Conservation (phyloP, 2,888 invertebrate genomes). For the Caenorhabditis afra region DNA sequence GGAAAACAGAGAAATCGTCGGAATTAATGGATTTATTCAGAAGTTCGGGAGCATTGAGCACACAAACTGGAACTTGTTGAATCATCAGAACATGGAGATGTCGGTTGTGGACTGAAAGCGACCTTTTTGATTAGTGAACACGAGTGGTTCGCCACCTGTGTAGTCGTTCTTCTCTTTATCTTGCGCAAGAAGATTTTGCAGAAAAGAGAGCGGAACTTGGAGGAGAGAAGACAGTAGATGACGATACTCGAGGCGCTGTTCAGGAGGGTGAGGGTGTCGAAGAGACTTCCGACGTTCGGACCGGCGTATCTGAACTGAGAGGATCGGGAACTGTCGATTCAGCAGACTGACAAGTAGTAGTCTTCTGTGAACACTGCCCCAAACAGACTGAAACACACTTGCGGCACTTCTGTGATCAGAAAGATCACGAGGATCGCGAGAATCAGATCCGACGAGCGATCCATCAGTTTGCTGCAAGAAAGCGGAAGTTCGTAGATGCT, state of each 20-base stretch:
- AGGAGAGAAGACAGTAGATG: constrained; percentile 30
- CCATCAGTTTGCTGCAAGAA: constrained; percentile 6
- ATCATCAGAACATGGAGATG: no score
- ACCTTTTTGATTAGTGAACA: no score
- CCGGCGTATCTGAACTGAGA: constrained; percentile 13
- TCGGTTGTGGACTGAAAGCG: no score
- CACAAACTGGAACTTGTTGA: no score
- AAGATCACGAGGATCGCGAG: constrained; percentile 5
- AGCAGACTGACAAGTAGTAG: background rate
- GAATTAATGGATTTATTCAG: no score
- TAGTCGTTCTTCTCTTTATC: background rate
- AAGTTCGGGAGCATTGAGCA: no score
- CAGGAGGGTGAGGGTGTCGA: constrained; percentile 1
- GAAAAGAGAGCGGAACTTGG: constrained; percentile 17
- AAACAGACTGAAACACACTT: constrained; percentile 8
- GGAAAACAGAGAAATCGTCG: no score
- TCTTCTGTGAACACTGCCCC: constrained; percentile 2
- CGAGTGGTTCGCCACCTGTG: constrained; percentile 1
- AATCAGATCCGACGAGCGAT: constrained; percentile 10
- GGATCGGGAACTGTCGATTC: no score
- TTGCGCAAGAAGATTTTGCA: background rate
- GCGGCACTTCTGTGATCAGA: constrained; percentile 9
- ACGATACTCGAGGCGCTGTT: constrained; percentile 22
- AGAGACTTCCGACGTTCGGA: constrained; percentile 3
- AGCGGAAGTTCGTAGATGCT: background rate